Conservation (phyloP, 2,113 vertebrate species). For the Cairina moschata region DNA sequence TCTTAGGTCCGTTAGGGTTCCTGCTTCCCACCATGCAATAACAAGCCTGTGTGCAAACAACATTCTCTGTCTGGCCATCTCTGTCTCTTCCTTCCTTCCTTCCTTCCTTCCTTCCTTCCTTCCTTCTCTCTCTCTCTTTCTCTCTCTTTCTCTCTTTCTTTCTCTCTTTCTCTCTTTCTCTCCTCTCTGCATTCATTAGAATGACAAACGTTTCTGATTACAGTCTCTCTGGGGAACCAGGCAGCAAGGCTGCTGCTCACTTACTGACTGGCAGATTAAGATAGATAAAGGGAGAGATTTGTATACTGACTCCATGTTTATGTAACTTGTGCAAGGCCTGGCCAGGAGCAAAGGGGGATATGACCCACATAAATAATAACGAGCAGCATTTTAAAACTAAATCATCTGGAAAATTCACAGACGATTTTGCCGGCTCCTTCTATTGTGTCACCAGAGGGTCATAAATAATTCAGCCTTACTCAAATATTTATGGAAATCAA, state of each 20-base stretch:
- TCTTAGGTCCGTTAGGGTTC: neutral
- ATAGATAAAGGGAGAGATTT: slow-evolving; percentile 47
- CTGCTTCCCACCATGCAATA: neutral
- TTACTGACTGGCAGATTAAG: slow-evolving; percentile 34
- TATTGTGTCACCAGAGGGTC: slow-evolving; percentile 59
- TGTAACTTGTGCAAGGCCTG: slow-evolving; percentile 24
- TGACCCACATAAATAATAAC: slow-evolving; percentile 56
- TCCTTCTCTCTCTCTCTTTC: neutral
- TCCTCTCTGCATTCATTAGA: neutral
- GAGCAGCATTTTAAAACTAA: slow-evolving; percentile 61
- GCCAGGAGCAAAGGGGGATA: slow-evolving; percentile 38
- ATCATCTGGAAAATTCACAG: slow-evolving; percentile 70
- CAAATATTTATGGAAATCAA: slow-evolving; percentile 78
- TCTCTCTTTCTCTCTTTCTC: too few relatives aligned
- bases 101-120: neutral
- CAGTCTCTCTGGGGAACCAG: slow-evolving; percentile 33
- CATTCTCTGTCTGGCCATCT: neutral
- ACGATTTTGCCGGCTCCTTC: slow-evolving; percentile 15
- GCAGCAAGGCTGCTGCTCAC: slow-evolving; percentile 22
- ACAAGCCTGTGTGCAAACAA: neutral
- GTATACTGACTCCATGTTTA: slow-evolving; percentile 30
- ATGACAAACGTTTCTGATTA: slow-evolving; percentile 65
- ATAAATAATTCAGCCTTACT: slow-evolving; percentile 77
- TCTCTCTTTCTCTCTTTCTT: neutral
- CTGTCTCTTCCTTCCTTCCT: neutral